A percentile compares a stretch with the other conserved stretches of the same genome.
These are phyloP conservation scores for Pelvicachromis taeniatus DNA, from an alignment of 2,113 vertebrate species.

Conservation along the genomic window DNA sequence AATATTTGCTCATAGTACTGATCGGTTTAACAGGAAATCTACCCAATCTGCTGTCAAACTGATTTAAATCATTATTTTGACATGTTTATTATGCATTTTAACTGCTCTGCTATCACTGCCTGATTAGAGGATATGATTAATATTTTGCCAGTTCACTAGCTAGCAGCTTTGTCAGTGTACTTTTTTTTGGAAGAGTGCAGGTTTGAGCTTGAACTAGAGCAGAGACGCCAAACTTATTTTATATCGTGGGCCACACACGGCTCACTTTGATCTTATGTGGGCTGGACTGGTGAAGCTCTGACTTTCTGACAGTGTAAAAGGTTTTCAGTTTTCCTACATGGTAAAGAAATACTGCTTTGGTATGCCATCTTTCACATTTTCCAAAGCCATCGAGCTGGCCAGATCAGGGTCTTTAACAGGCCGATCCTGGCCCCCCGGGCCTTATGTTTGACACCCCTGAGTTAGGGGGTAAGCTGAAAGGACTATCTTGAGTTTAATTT, in stretches of 20 bases:
- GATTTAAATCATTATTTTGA: background rate
- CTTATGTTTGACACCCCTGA: background rate
- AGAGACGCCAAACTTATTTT: background rate
- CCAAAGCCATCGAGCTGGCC: background rate
- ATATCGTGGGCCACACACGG: background rate
- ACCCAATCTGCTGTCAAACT: background rate
- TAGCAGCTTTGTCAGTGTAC: background rate
- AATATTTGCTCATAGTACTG: background rate
- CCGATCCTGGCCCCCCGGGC: fast-evolving
- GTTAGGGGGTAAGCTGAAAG: background rate
- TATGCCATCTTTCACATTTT: background rate
- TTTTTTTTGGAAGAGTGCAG: background rate
- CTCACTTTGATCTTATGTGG: background rate
- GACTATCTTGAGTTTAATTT: background rate
- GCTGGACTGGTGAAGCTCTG: background rate
- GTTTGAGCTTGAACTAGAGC: background rate
- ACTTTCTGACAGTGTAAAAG: background rate
- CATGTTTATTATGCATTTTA: background rate
- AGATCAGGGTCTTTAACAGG: background rate
- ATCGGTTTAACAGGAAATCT: background rate
- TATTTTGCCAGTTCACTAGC: background rate
- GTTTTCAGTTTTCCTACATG: background rate
- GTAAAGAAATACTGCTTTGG: background rate
- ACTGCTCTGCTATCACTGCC: background rate
- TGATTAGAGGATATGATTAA: background rate